These are phyloP conservation scores for Drosophila rhopaloa DNA, from an alignment of 1,140 invertebrate species.

Conservation along the genomic window DNA sequence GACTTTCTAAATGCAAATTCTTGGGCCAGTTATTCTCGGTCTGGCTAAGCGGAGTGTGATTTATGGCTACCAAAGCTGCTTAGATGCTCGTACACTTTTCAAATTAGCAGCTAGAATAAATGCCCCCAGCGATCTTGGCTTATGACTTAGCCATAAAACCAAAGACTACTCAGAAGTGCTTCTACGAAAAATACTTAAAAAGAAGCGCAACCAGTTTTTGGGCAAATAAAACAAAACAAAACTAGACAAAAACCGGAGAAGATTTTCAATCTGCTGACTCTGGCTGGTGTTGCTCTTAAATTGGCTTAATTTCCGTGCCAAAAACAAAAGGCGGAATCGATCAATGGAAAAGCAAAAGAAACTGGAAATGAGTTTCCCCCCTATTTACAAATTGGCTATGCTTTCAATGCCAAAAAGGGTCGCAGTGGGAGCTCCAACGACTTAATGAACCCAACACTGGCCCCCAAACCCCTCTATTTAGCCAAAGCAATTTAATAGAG, in stretches of 20 bases:
- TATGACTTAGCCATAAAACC: constrained; percentile 20
- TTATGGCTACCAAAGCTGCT: constrained; percentile 46
- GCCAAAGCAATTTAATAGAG: constrained; percentile 78
- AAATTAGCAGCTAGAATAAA: constrained; percentile 60
- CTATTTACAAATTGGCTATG: constrained; percentile 71
- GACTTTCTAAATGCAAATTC: constrained; percentile 64
- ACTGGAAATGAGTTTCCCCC: constrained; percentile 40
- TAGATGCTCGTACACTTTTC: constrained; percentile 54
- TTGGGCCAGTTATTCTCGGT: constrained; percentile 30
- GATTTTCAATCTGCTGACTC: constrained; percentile 22
- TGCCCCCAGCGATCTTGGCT: constrained; percentile 35
- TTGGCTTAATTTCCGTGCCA: constrained; percentile 66
- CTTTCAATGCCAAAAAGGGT: constrained; percentile 73
- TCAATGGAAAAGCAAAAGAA: constrained; percentile 49
- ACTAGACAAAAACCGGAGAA: constrained; percentile 13
- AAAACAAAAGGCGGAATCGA: constrained; percentile 55
- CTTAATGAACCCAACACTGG: constrained; percentile 44
- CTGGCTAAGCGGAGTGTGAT: constrained; percentile 46
- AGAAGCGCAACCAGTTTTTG: constrained; percentile 44
- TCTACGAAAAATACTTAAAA: constrained; percentile 33
- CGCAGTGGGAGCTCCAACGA: constrained; percentile 55
- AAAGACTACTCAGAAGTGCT: constrained; percentile 18
- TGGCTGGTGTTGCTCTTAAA: constrained; percentile 55
- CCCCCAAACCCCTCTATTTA: constrained; percentile 26
- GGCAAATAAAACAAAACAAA: constrained; percentile 1